Evolutionary conservation across 1,140 invertebrate genomes (phyloP), one percentile per base, ranked within the genome.

Genomic region (Dendroctonus valens): DNA sequence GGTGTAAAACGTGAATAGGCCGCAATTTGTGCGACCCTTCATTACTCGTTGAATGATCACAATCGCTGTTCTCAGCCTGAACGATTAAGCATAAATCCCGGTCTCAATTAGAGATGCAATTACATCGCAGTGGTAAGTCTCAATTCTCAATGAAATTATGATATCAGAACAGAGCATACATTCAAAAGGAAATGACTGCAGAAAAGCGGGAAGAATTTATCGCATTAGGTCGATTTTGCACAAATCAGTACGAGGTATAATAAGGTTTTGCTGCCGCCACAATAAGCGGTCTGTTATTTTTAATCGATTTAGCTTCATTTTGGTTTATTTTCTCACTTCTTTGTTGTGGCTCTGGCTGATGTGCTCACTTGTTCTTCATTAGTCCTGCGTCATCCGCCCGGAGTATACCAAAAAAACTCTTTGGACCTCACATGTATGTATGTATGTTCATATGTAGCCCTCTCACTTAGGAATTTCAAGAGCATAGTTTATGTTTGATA

Each of bases 121-220:
- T 64, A 64, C 61, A 38, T 37, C 61, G 9, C 61, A 46, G 61
- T 57, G 61, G 61, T 54, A 39, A 55, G 52, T 42, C 61, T 38
- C 51, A 64, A 41, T 48, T 48, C 41, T 64, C 51, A 55, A 64
- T 64, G 39, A 64, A 64, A 64, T 64, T 54, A 64, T 64, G 61
- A 64, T 64, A 64, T 62, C 60, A 53, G 60, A 62, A 54, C 60
- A 54, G 50, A 42, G 51, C 60, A 54, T 53, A 52, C 49, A 53
- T 52, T 62, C 50, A 52, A 54, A 53, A 37, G 15, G 15, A 46
- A 40, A 62, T 52, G 60, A 53, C 41, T 14, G 60, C 38, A 40
- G 60, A 52, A 53, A 53, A 62, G 26, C 60, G 39, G 41, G 41
- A 26, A 26, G 49, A 62, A 52, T 62, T 53, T 62, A 62, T 62